phyloP scores from a whole-genome alignment of 2,113 vertebrate genomes.

The Petroica traversi region DNA sequence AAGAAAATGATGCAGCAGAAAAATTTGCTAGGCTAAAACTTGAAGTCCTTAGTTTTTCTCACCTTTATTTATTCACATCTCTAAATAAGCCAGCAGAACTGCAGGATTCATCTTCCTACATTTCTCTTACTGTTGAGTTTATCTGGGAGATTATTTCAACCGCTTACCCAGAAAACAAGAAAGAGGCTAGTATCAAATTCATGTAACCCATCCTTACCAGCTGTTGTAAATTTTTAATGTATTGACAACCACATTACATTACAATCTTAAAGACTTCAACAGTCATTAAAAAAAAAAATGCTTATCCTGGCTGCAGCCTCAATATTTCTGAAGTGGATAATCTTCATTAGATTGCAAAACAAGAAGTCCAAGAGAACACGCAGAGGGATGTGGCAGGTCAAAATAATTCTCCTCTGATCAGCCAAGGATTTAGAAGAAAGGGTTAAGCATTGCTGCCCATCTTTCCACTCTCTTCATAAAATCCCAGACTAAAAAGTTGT shows the following conservation, averaged over 20 bases:
- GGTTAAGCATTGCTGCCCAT: not conserved
- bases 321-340: no score
- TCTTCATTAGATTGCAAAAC: no score
- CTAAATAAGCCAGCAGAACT: not conserved
- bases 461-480: not conserved
- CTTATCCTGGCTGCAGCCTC: no score
- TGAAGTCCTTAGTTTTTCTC: not conserved
- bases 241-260: not conserved
- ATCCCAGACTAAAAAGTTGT: not conserved
- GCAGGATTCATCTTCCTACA: not conserved
- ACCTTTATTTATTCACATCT: not conserved
- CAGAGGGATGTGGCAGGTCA: not conserved
- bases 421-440: not conserved
- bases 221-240: not conserved
- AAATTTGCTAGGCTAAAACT: conserved; percentile 3
- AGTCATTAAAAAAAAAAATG: not conserved
- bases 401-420: not conserved
- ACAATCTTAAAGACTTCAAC: not conserved
- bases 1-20: conserved; percentile 53
- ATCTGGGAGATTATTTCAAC: not conserved
- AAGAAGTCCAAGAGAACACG: accelerated
- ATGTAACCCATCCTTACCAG: not conserved
- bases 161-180: not conserved
- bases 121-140: not conserved
- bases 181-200: not conserved